phyloP scores from a whole-genome alignment of 2,797 vertebrate genomes.

The Loriculus beryllinus region DNA sequence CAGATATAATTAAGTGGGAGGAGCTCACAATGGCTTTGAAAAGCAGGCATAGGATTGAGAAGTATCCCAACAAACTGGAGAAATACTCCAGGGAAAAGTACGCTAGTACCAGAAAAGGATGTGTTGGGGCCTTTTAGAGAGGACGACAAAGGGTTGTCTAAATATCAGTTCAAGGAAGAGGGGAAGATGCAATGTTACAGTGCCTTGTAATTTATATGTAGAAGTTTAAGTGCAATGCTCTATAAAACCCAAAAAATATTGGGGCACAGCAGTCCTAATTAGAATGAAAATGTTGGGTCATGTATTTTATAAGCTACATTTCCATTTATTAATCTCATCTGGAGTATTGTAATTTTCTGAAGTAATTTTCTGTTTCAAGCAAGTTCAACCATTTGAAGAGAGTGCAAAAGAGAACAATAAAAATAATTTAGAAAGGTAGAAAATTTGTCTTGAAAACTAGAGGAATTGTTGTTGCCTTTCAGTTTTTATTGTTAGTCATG shows the following conservation, averaged over 20 bases:
- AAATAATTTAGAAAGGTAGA: not conserved
- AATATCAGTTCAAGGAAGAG: not conserved
- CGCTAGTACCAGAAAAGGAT: not conserved
- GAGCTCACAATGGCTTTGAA: not conserved
- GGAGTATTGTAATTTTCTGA: not conserved
- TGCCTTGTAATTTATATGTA: not conserved
- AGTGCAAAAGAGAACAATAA: not conserved
- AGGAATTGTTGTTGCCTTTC: not conserved
- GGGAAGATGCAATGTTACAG: not conserved
- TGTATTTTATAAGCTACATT: not conserved
- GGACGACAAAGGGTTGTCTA: not conserved
- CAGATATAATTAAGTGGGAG: not conserved
- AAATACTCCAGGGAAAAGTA: not conserved
- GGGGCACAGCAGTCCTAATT: not conserved
- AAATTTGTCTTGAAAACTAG: not conserved
- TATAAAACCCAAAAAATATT: not conserved
- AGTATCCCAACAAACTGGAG: not conserved
- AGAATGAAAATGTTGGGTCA: not conserved
- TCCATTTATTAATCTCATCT: not conserved
- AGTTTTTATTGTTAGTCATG: not conserved
- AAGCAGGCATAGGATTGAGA: not conserved
- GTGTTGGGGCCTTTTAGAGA: not conserved
- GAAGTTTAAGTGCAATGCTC: not conserved
- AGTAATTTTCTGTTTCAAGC: not conserved
- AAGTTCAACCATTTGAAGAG: not conserved